Evolutionary conservation across 2,888 invertebrate species (phyloP), one percentile per base, ranked within the genome.

Genomic region (Cerastoderma edule): DNA sequence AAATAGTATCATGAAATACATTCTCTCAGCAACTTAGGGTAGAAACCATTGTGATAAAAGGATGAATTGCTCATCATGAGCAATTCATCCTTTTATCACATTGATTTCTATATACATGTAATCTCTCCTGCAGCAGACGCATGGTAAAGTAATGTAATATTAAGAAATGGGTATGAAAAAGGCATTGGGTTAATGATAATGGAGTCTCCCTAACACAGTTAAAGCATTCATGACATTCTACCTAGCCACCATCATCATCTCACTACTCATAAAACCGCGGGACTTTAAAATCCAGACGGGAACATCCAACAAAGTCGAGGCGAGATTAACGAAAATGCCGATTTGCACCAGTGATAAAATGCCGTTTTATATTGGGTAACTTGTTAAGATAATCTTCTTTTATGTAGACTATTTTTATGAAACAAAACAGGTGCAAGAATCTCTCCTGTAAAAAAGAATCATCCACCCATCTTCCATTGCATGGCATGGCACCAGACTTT

Each of bases 381-480:
- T 67, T 67, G 67, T 56, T 44, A 22, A 33, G 56, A 67, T 56
- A 56, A 35, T 39, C 56, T 67, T 53, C 28, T 27, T 5, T 50
- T 0, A 13, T 27, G 35, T 57, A 67, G 67, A 67, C 67, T 44
- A 44, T 57, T 67, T 56, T 68, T 39, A 68, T 33, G 48, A 57
- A 30, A 57, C 68, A 57, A 19, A 68, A 73, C 67, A 73, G 73
- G 73, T 73, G 73, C 73, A 73, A 73, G 63, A 33, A 46, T 32
- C 64, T 32, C n/a, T n/a, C n/a, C n/a, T n/a, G n/a, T n/a, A n/a
- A n/a, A n/a, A n/a, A n/a, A n/a, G n/a, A n/a, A n/a, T n/a, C n/a
- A n/a, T n/a, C n/a, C n/a, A n/a, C n/a, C n/a, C n/a, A n/a, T n/a
- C n/a, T n/a, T n/a, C n/a, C n/a, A n/a, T n/a, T n/a, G n/a, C n/a